Percentiles rank a stretch among this genome's conserved stretches.
Evolutionary conservation across 2,797 vertebrate species (phyloP).

Genomic region (Amazona finschi): DNA sequence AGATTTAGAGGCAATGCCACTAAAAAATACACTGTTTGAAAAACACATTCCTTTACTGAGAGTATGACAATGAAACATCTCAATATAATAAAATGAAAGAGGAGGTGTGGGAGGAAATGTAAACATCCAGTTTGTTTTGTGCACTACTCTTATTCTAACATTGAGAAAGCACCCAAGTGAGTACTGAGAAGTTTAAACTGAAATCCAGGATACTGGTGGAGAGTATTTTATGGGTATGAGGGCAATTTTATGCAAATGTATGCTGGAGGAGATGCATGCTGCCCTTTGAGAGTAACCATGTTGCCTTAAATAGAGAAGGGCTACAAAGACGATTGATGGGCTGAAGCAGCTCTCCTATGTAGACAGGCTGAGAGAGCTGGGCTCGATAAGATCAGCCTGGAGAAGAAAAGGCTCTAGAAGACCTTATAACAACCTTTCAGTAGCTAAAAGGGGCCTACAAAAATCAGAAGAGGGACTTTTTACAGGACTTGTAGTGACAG

Average conservation of each 20-base stretch:
- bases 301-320: neutral
- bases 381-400: neutral
- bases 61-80: neutral
- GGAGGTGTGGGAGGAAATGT: neutral
- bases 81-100: neutral
- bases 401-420: neutral
- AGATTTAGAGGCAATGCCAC: neutral
- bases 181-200: neutral
- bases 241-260: neutral
- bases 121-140: neutral
- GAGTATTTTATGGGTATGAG: neutral
- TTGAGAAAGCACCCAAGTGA: neutral
- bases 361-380: neutral
- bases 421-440: neutral
- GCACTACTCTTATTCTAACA: neutral
- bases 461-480: neutral
- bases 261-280: neutral
- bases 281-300: neutral
- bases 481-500: neutral
- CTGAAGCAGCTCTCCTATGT: neutral
- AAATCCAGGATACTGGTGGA: neutral
- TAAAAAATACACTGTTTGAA: neutral
- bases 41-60: neutral
- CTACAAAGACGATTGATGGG: neutral
- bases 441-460: neutral